phyloP scores from a whole-genome alignment of 1,140 invertebrate genomes.

The Pseudomyrmex pallidus region DNA sequence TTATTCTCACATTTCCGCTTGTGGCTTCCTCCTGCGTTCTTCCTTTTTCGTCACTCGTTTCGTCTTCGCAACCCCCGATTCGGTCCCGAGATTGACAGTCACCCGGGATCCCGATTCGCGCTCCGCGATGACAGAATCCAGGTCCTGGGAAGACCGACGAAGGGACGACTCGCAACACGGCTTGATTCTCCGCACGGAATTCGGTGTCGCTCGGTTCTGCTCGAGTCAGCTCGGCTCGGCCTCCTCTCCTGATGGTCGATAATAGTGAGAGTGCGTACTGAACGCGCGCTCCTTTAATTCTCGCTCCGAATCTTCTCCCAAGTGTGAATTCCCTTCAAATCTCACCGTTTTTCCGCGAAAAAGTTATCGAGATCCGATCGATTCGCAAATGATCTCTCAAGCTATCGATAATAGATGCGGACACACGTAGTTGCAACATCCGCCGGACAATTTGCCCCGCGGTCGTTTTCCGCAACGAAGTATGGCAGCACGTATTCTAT shows the following conservation, averaged over 20 bases:
- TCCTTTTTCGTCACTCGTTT: not conserved
- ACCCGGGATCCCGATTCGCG: conserved; percentile 15
- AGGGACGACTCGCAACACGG: conserved; percentile 57
- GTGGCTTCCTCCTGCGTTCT: not conserved
- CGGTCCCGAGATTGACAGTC: not conserved
- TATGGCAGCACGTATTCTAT: no score
- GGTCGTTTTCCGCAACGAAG: not conserved
- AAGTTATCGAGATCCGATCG: not conserved
- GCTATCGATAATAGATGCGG: no score
- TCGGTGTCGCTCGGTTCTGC: conserved; percentile 61
- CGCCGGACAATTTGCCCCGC: not conserved
- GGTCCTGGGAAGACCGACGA: conserved; percentile 40
- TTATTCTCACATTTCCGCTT: not conserved
- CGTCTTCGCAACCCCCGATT: not conserved
- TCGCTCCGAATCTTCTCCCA: conserved; percentile 21
- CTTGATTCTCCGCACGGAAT: conserved; percentile 45
- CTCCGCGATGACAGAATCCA: conserved; percentile 22
- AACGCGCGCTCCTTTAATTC: conserved; percentile 46
- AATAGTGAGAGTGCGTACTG: conserved; percentile 80
- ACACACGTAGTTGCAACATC: not conserved
- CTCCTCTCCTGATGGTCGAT: conserved; percentile 77
- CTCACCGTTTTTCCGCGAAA: not conserved
- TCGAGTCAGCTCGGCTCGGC: conserved; percentile 66
- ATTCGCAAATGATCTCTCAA: no score
- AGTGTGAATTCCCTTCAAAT: not conserved